Percentiles rank a stretch among this genome's conserved stretches.
Evolutionary conservation across 2,797 vertebrate genomes (phyloP).

Genomic region (Lepilemur ruficaudatus): DNA sequence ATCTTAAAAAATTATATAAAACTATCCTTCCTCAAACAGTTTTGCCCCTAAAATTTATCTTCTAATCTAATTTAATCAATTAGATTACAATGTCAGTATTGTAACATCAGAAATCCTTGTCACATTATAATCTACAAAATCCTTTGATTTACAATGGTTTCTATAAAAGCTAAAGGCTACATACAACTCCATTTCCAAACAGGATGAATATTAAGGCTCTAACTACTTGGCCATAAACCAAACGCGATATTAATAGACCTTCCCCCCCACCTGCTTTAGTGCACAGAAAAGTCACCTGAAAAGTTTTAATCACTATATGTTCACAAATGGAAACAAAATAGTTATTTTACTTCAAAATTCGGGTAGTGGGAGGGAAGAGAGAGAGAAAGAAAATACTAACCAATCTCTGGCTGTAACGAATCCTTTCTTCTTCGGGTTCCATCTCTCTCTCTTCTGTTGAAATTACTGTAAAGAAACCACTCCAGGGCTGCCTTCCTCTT

Average conservation of each 20-base stretch:
- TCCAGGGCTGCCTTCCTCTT: slow-evolving; percentile 86
- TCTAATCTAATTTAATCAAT: slow-evolving; percentile 24
- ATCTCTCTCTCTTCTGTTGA: slow-evolving; percentile 85
- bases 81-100: slow-evolving; percentile 6
- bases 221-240: background rate
- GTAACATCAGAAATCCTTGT: slow-evolving; percentile 16
- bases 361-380: no score
- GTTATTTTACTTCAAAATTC: slow-evolving; percentile 38
- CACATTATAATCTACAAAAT: slow-evolving; percentile 39
- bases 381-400: slow-evolving; percentile 85
- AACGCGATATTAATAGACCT: slow-evolving; percentile 18
- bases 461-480: slow-evolving; percentile 83
- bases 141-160: slow-evolving; percentile 45
- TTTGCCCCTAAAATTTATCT: slow-evolving; percentile 31
- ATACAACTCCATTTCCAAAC: slow-evolving; percentile 20
- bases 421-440: slow-evolving; percentile 92
- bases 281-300: slow-evolving; percentile 32
- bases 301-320: slow-evolving; percentile 23
- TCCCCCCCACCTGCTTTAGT: background rate
- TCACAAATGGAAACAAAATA: slow-evolving; percentile 60
- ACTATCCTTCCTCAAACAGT: background rate
- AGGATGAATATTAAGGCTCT: background rate
- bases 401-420: slow-evolving; percentile 97
- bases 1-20: background rate
- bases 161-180: slow-evolving; percentile 21